A percentile compares a stretch with the other conserved stretches of the same genome.
These are phyloP conservation scores for Psilopsiagon aurifrons DNA, from an alignment of 2,113 vertebrate species.

Conservation along the genomic window DNA sequence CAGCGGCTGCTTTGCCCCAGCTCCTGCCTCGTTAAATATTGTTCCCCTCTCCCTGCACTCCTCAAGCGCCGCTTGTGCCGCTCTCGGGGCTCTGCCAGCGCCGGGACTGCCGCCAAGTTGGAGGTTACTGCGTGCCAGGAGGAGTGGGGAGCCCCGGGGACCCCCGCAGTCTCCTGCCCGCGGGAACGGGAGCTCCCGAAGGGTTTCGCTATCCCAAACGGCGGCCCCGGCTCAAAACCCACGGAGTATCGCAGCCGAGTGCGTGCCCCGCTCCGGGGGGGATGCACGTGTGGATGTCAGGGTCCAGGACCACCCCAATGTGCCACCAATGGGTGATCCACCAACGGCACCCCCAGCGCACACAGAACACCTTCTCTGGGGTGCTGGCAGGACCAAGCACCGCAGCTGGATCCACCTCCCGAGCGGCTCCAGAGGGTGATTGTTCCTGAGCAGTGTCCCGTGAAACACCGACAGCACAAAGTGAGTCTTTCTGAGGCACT, in stretches of 20 bases:
- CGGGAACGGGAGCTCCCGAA: not conserved
- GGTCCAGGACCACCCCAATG: not conserved
- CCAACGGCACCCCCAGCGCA: fast-evolving
- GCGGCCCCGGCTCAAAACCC: not conserved
- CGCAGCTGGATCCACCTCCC: not conserved
- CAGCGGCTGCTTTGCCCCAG: not conserved
- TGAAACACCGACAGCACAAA: not conserved
- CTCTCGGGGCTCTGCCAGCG: not conserved
- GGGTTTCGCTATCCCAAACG: not conserved
- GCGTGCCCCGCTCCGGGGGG: fast-evolving
- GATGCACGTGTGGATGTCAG: fast-evolving
- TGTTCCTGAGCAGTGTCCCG: not conserved
- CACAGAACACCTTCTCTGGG: fast-evolving
- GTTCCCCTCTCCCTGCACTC: constrained; percentile 3
- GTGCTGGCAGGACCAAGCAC: not conserved
- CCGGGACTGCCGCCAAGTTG: not conserved
- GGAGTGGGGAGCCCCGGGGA: not conserved
- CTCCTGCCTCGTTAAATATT: constrained; percentile 22
- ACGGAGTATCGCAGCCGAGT: fast-evolving
- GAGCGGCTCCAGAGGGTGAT: not conserved
- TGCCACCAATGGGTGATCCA: not conserved
- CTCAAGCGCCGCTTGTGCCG: not conserved
- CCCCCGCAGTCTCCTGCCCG: not conserved
- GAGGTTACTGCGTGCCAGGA: not conserved
- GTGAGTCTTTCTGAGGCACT: constrained; percentile 8